A percentile compares a stretch with the other conserved stretches of the same genome.
These are phyloP conservation scores for Neomicropteryx cornuta DNA, from an alignment of 1,140 invertebrate species.

Conservation along the genomic window DNA sequence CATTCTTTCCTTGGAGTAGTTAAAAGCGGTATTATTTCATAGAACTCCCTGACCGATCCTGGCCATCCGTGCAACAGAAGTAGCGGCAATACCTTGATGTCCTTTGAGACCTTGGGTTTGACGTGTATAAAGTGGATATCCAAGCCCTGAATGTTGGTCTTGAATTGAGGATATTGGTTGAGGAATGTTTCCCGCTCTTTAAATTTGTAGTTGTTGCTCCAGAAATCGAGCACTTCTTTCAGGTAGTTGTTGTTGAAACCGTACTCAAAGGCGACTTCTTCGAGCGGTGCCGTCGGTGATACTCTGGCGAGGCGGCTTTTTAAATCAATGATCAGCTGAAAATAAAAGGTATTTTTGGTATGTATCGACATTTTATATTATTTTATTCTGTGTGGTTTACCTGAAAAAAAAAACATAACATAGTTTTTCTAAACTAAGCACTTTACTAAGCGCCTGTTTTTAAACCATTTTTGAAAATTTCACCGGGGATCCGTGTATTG, in stretches of 20 bases:
- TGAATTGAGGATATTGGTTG: constrained; percentile 63
- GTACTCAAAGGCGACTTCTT: constrained; percentile 47
- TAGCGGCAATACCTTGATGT: constrained; percentile 46
- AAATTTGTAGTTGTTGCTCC: constrained; percentile 65
- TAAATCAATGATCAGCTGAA: constrained; percentile 53
- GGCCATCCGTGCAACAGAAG: constrained; percentile 85
- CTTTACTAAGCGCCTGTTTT: not conserved
- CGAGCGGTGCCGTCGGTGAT: constrained; percentile 46
- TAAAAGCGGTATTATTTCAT: constrained; percentile 63
- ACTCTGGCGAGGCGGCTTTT: constrained; percentile 45
- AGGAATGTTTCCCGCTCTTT: constrained; percentile 51
- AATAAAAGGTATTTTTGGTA: no score
- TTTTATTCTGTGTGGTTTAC: not conserved
- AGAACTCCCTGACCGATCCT: constrained; percentile 77
- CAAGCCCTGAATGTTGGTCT: constrained; percentile 53
- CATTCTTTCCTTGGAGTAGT: constrained; percentile 40
- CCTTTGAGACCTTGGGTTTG: constrained; percentile 18
- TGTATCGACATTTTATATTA: not conserved
- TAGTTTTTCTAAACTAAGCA: not conserved
- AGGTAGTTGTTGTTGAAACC: constrained; percentile 46
- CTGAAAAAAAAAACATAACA: not conserved
- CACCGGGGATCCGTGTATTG: not conserved
- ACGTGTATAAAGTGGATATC: constrained; percentile 36
- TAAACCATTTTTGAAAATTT: not conserved
- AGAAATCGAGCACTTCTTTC: constrained; percentile 53